phyloP scores from a whole-genome alignment of 2,888 invertebrate genomes.

The Asteroscopus sphinx region DNA sequence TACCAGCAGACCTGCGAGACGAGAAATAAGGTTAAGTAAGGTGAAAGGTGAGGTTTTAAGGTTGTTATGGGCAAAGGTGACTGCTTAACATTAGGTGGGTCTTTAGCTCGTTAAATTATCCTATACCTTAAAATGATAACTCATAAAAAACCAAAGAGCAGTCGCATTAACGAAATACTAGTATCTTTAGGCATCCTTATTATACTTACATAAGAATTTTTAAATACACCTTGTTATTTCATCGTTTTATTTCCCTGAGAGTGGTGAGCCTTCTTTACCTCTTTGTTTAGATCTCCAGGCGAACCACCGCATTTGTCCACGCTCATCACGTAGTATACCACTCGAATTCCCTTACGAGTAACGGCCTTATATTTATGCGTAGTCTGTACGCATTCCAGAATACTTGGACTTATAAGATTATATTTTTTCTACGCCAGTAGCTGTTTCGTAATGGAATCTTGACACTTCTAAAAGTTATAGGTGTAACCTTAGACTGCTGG shows the following conservation, averaged over 20 bases:
- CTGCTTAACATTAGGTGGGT: too few species aligned
- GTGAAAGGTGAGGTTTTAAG: too few species aligned
- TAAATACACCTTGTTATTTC: too few species aligned
- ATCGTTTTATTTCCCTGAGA: not conserved
- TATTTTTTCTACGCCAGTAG: slow-evolving; percentile 40
- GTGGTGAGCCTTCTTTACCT: slow-evolving; percentile 28
- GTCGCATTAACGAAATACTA: too few species aligned
- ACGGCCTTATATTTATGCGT: slow-evolving; percentile 56
- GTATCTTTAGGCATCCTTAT: too few species aligned
- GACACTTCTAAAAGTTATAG: slow-evolving; percentile 15
- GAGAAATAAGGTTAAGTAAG: too few species aligned
- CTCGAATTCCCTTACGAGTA: slow-evolving; percentile 57
- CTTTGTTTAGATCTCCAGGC: slow-evolving; percentile 4
- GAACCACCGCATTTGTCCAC: slow-evolving; percentile 35
- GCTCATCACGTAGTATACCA: slow-evolving; percentile 53
- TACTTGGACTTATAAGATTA: slow-evolving; percentile 40
- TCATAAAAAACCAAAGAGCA: too few species aligned
- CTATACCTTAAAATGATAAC: too few species aligned
- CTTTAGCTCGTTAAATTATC: too few species aligned
- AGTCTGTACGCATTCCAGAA: slow-evolving; percentile 55
- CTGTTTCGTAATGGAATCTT: slow-evolving; percentile 19
- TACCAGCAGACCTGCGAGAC: too few species aligned
- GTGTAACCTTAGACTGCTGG: not conserved
- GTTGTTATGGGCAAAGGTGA: too few species aligned
- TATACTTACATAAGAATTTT: too few species aligned